A percentile compares a stretch with the other conserved stretches of the same genome.
These are phyloP conservation scores for Halcyon leucocephala DNA, from an alignment of 2,797 vertebrate species.

Conservation along the genomic window DNA sequence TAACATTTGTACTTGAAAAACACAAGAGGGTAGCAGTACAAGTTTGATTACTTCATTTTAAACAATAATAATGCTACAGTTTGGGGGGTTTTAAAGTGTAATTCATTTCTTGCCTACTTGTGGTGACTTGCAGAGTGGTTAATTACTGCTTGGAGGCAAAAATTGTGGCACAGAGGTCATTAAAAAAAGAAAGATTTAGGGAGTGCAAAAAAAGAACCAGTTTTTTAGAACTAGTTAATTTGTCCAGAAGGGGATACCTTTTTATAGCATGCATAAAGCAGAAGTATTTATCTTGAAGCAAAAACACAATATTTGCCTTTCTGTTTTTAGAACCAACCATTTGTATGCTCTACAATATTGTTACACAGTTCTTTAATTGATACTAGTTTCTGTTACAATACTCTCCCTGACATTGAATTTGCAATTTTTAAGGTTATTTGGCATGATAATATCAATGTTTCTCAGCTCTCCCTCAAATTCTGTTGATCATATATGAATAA, in stretches of 20 bases:
- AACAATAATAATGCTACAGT: constrained; percentile 72
- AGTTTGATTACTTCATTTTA: constrained; percentile 85
- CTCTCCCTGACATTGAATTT: background rate
- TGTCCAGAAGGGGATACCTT: constrained; percentile 64
- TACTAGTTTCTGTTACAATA: background rate
- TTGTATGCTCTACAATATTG: background rate
- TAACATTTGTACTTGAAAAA: constrained; percentile 75
- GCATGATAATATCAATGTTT: background rate
- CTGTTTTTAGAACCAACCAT: constrained; percentile 67
- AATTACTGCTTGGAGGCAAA: constrained; percentile 81
- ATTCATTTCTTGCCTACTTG: constrained; percentile 77
- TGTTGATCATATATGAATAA: background rate
- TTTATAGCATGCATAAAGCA: constrained; percentile 67
- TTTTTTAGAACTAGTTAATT: constrained; percentile 63
- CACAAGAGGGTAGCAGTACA: constrained; percentile 68
- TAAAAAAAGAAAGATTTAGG: constrained; percentile 80
- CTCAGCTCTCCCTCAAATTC: background rate
- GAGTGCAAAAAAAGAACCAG: constrained; percentile 58
- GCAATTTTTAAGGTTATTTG: constrained; percentile 3
- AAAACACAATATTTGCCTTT: constrained; percentile 66
- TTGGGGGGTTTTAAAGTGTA: constrained; percentile 59
- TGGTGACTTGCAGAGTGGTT: constrained; percentile 83
- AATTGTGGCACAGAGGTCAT: constrained; percentile 80
- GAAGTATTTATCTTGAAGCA: constrained; percentile 70
- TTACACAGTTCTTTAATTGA: constrained; percentile 14